phyloP scores from a whole-genome alignment of 1,140 invertebrate species.

The Leptinotarsa texana region DNA sequence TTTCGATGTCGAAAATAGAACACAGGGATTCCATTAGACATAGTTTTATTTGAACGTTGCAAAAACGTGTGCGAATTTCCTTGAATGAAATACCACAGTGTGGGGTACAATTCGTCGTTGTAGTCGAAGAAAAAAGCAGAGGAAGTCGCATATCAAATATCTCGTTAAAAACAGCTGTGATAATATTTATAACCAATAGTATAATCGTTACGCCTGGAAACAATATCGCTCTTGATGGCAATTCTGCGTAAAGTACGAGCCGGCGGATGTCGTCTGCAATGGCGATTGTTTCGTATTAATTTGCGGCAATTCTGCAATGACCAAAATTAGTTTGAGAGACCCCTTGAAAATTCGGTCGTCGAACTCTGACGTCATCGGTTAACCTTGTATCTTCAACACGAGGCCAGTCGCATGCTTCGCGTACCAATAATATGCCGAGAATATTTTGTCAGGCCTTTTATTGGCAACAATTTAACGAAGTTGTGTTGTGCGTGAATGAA shows the following conservation, averaged over 20 bases:
- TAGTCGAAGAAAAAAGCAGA: constrained; percentile 14
- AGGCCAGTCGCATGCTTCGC: constrained; percentile 17
- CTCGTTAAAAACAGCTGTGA: constrained; percentile 26
- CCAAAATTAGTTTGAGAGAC: constrained; percentile 27
- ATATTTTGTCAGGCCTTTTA: constrained; percentile 20
- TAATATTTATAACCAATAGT: constrained; percentile 27
- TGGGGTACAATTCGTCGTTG: constrained; percentile 23
- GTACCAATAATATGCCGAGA: not conserved
- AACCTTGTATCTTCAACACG: constrained; percentile 29
- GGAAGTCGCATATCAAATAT: constrained; percentile 24
- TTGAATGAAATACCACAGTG: constrained; percentile 11
- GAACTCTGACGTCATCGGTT: constrained; percentile 36
- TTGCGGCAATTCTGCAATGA: constrained; percentile 32
- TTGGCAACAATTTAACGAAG: constrained; percentile 19
- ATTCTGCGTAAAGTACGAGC: constrained; percentile 10
- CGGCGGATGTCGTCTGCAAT: constrained; percentile 18
- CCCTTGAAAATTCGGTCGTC: constrained; percentile 35
- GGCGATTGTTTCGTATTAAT: constrained; percentile 26
- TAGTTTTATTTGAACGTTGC: not conserved
- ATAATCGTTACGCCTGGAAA: constrained; percentile 21
- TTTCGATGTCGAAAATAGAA: not conserved
- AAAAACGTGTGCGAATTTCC: constrained; percentile 18
- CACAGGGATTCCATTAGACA: not conserved
- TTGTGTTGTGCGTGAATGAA: constrained; percentile 20
- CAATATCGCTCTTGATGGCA: constrained; percentile 7